phyloP scores from a whole-genome alignment of 2,888 invertebrate species.

The Orgyia antiqua region DNA sequence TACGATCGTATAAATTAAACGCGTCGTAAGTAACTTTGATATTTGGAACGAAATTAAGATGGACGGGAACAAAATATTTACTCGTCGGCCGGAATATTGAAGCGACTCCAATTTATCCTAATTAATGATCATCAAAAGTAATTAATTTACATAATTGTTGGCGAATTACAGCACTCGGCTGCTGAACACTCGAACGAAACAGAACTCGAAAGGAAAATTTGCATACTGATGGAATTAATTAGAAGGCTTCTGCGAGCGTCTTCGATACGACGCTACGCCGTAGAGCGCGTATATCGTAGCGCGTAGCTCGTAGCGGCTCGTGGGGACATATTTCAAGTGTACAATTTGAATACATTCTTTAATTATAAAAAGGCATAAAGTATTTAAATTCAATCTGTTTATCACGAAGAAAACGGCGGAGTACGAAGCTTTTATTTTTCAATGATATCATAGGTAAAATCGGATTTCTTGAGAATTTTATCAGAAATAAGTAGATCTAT shows the following conservation, averaged over 20 bases:
- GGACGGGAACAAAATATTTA: constrained; percentile 11
- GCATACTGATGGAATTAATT: constrained; percentile 41
- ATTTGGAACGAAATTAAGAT: constrained; percentile 6
- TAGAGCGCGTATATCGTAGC: constrained; percentile 4
- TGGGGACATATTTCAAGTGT: constrained; percentile 5
- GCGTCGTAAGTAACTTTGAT: neutral
- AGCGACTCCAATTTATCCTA: constrained; percentile 29
- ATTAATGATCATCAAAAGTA: constrained; percentile 48
- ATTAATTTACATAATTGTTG: constrained; percentile 57
- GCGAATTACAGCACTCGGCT: constrained; percentile 43
- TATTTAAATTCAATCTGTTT: too few relatives aligned
- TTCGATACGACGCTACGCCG: neutral
- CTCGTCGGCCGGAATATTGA: constrained; percentile 14
- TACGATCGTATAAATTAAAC: constrained; percentile 1
- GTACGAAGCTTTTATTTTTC: too few relatives aligned
- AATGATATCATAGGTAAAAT: too few relatives aligned
- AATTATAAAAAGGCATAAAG: too few relatives aligned
- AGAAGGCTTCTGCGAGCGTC: constrained; percentile 6
- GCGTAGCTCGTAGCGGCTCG: constrained; percentile 1
- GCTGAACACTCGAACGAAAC: constrained; percentile 43
- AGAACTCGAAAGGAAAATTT: constrained; percentile 35
- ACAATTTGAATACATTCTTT: too few relatives aligned
- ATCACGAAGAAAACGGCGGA: too few relatives aligned
- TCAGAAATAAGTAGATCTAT: too few relatives aligned
- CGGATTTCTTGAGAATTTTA: too few relatives aligned